Conservation (phyloP, 1,140 invertebrate species). For the Lineus longissimus region DNA sequence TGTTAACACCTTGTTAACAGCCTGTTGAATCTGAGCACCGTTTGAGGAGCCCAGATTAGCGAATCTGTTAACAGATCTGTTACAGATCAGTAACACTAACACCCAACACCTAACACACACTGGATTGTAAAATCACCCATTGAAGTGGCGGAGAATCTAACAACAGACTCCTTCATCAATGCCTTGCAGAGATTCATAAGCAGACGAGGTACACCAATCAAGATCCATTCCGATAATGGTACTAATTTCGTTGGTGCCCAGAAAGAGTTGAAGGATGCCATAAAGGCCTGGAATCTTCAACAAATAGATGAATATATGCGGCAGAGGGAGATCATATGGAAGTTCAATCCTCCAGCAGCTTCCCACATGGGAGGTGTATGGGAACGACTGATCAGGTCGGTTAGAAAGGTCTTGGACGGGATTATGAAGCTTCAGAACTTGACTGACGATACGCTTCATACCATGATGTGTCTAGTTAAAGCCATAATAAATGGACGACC, state of each 20-base stretch:
- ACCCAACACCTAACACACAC: no score
- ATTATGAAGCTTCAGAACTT: constrained; percentile 6
- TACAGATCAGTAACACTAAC: no score
- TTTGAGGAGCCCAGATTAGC: no score
- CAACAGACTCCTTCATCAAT: constrained; percentile 22
- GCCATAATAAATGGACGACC: constrained; percentile 4
- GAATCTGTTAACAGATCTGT: no score
- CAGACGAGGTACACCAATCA: constrained; percentile 12
- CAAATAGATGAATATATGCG: background rate
- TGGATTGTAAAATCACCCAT: no score
- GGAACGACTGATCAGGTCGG: constrained; percentile 10
- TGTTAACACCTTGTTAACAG: no score
- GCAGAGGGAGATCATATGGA: constrained; percentile 35
- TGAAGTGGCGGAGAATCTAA: constrained; percentile 19
- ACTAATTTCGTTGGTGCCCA: constrained; percentile 23
- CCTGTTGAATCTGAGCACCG: no score
- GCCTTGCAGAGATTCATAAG: constrained; percentile 18
- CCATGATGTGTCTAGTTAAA: constrained; percentile 5
- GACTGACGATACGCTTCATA: background rate
- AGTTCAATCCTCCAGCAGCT: constrained; percentile 31
- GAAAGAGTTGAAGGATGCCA: background rate
- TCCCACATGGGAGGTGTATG: constrained; percentile 12
- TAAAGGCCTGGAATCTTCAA: constrained; percentile 14
- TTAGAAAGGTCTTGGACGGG: constrained; percentile 1
- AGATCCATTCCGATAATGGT: constrained; percentile 17